phyloP scores from a whole-genome alignment of 2,113 vertebrate genomes.

The Coryphaenoides rupestris region DNA sequence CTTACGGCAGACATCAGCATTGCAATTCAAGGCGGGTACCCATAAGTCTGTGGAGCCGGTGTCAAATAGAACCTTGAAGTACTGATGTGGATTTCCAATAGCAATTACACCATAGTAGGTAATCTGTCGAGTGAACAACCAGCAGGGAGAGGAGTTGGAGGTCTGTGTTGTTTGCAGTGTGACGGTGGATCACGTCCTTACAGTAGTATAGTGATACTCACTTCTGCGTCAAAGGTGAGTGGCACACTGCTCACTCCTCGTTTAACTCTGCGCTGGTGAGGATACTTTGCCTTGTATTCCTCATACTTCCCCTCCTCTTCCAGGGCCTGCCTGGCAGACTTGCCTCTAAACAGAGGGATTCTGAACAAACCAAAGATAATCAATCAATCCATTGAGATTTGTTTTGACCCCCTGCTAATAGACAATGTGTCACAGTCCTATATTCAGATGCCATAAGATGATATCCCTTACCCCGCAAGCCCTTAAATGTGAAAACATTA shows the following conservation, averaged over 20 bases:
- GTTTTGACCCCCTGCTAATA: too few species aligned
- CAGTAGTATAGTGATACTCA: slow-evolving; percentile 45
- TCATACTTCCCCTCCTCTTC: slow-evolving; percentile 57
- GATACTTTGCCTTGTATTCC: slow-evolving; percentile 39
- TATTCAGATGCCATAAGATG: not conserved
- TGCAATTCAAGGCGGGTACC: slow-evolving; percentile 34
- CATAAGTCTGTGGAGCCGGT: slow-evolving; percentile 38
- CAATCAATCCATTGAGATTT: too few species aligned
- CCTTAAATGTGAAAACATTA: too few species aligned
- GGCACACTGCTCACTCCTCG: slow-evolving; percentile 33
- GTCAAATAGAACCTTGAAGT: slow-evolving; percentile 33
- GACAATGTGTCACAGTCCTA: not conserved
- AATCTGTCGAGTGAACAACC: not conserved
- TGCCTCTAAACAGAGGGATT: slow-evolving; percentile 67
- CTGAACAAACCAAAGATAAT: slow-evolving; percentile 35
- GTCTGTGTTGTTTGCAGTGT: not conserved
- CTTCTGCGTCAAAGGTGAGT: slow-evolving; percentile 56
- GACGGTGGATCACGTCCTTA: too few species aligned
- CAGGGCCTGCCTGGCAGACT: slow-evolving; percentile 52
- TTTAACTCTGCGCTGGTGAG: slow-evolving; percentile 30
- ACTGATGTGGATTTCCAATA: slow-evolving; percentile 39
- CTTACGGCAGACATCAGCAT: slow-evolving; percentile 24
- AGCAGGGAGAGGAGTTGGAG: not conserved
- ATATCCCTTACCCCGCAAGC: too few species aligned
- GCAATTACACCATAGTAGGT: slow-evolving; percentile 23